Evolutionary conservation across 2,888 invertebrate genomes (phyloP), one percentile per base, ranked within the genome.

Genomic region (Scrobipalpa costella): DNA sequence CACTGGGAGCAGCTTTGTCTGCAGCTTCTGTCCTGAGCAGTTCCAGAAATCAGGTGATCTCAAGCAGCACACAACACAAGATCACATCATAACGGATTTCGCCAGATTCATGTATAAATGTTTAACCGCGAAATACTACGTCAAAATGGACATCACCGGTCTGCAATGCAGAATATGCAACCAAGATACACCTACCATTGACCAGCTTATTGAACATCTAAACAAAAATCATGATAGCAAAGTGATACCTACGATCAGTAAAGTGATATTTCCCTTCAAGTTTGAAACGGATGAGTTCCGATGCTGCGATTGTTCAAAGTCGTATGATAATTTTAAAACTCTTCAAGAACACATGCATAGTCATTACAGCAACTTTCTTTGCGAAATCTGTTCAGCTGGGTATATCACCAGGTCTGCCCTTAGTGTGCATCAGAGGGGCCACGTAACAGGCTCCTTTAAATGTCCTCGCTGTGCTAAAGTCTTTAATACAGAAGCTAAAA

Each of bases 131-230:
- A 68, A 49, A 7, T 79, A 76, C 61, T 71, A 78, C 11, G 70
- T 88, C 1, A 88, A 88, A 73, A 72, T 87, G n/a, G 87, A 88
- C 47, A 71, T 88, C 0, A 63, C 74, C 0, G 66, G 78, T 1
- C 36, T 88, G 2, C 67, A 71, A 17, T 88, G 88, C 64, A 84
- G 78, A 64, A 57, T 73, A 27, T 88, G 88, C 40, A 66, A 71
- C 0, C 71, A 71, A 6, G 64, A 68, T 1, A 63, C 85, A 0
- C n/a, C 21, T 0, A 72, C 70, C 57, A 64, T 84, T 13, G 80
- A 84, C 9, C 82, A 84, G 1, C 66, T 88, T 0, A 73, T 83
- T 15, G 63, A 72, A 0, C 88, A 88, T 68, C 76, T 88, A 1
- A 69, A 59, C 0, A 63, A 57, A 0, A n/a, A 11, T 0, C 78